Conservation (phyloP, 1,140 invertebrate genomes). For the Philotrypesis tridentata region DNA sequence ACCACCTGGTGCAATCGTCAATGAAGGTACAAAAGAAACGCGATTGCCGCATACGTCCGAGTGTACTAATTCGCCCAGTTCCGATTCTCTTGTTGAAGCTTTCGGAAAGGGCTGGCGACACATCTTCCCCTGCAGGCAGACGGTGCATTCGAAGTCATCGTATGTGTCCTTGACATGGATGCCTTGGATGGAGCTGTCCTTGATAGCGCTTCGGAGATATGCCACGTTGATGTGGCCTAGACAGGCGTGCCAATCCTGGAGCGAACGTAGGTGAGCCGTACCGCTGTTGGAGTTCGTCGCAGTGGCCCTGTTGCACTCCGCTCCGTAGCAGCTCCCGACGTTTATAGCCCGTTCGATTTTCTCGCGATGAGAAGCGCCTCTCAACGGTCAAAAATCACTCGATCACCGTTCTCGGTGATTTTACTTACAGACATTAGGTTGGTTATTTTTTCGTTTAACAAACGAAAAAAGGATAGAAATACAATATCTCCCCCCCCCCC, state of each 20-base stretch:
- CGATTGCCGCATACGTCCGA: constrained; percentile 68
- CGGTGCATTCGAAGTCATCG: constrained; percentile 53
- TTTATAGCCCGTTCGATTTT: no score
- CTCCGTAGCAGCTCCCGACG: no score
- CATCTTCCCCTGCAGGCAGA: constrained; percentile 57
- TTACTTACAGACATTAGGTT: constrained; percentile 55
- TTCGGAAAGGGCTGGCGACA: constrained; percentile 57
- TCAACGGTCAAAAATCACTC: constrained; percentile 48
- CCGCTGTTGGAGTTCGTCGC: no score
- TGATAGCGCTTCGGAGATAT: constrained; percentile 18
- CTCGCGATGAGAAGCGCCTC: no score
- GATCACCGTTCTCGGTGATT: constrained; percentile 51
- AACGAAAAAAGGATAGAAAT: no score
- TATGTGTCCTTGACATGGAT: constrained; percentile 23
- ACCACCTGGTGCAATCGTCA: constrained; percentile 69
- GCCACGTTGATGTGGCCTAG: constrained; percentile 51
- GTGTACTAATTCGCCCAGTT: constrained; percentile 60
- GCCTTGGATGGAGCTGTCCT: constrained; percentile 42
- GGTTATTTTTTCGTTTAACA: no score
- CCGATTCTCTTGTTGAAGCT: constrained; percentile 32
- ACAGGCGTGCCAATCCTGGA: constrained; percentile 46
- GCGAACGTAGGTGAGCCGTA: no score
- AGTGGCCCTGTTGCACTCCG: no score
- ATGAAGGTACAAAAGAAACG: constrained; percentile 70
- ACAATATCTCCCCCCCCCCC: no score